These are phyloP conservation scores for Danio jaintianensis DNA, from an alignment of 2,797 vertebrate species.

Conservation along the genomic window DNA sequence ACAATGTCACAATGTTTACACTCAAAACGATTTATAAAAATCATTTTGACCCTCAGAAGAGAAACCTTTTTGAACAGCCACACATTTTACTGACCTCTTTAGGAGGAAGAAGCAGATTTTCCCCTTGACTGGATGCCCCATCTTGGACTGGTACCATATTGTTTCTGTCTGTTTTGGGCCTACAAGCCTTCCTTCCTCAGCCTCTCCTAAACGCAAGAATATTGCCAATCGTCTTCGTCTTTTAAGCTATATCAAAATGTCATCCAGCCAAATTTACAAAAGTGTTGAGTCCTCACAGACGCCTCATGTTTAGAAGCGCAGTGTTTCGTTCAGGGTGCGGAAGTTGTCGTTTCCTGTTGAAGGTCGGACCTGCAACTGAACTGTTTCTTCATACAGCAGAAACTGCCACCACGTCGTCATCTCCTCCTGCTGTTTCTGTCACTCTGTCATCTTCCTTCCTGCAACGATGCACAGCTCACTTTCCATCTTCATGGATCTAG, in stretches of 20 bases:
- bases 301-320: slow-evolving; percentile 40
- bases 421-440: slow-evolving; percentile 22
- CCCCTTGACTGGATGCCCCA: slow-evolving; percentile 54
- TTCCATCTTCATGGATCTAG: not conserved
- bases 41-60: not conserved
- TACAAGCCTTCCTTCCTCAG: not conserved
- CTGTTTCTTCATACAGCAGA: slow-evolving; percentile 57
- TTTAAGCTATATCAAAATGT: not conserved
- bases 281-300: slow-evolving; percentile 4
- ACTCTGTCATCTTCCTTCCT: slow-evolving; percentile 56
- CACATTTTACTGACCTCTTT: slow-evolving; percentile 69
- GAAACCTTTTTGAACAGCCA: not conserved
- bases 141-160: slow-evolving; percentile 68
- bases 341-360: slow-evolving; percentile 81
- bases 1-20: not conserved
- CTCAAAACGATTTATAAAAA: not conserved
- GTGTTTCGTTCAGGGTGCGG: slow-evolving; percentile 52
- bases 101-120: slow-evolving; percentile 70
- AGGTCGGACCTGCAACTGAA: slow-evolving; percentile 71
- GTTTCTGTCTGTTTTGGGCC: not conserved
- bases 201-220: not conserved
- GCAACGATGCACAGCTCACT: not conserved
- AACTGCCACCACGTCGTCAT: slow-evolving; percentile 33
- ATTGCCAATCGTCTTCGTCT: not conserved
- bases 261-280: not conserved